Conservation (phyloP, 2,113 vertebrate genomes). For the Platycercus adscitus region DNA sequence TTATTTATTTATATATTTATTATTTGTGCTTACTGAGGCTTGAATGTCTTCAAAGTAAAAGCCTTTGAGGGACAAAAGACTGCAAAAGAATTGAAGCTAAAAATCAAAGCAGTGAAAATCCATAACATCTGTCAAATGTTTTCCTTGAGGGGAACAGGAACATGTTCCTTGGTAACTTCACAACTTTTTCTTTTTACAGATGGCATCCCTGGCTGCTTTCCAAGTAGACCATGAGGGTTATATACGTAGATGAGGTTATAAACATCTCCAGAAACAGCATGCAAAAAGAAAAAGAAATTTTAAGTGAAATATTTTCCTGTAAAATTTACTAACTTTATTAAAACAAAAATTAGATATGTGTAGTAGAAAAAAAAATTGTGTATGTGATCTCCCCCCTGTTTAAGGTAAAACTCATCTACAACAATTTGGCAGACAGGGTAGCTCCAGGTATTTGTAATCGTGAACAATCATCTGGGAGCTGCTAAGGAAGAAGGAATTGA, state of each 20-base stretch:
- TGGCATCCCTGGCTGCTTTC: neutral
- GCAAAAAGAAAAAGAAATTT: neutral
- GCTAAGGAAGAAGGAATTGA: neutral
- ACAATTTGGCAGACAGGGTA: neutral
- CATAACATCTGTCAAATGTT: neutral
- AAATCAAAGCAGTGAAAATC: slow-evolving; percentile 2
- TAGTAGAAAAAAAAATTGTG: neutral
- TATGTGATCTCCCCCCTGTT: neutral
- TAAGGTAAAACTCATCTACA: neutral
- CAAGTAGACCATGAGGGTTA: neutral
- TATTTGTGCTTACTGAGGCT: neutral
- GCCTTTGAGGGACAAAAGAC: neutral
- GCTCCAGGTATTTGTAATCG: neutral
- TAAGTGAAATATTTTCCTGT: neutral
- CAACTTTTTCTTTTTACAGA: neutral
- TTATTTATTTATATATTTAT: neutral
- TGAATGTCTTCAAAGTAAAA: slow-evolving; percentile 1
- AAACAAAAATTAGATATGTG: neutral
- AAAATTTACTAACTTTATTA: neutral
- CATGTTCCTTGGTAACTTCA: neutral
- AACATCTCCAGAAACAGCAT: neutral
- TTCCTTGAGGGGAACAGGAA: neutral
- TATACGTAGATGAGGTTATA: neutral
- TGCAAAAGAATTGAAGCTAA: neutral
- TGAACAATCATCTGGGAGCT: neutral